These are phyloP conservation scores for Sciaenops ocellatus DNA, from an alignment of 2,797 vertebrate genomes.

Conservation along the genomic window DNA sequence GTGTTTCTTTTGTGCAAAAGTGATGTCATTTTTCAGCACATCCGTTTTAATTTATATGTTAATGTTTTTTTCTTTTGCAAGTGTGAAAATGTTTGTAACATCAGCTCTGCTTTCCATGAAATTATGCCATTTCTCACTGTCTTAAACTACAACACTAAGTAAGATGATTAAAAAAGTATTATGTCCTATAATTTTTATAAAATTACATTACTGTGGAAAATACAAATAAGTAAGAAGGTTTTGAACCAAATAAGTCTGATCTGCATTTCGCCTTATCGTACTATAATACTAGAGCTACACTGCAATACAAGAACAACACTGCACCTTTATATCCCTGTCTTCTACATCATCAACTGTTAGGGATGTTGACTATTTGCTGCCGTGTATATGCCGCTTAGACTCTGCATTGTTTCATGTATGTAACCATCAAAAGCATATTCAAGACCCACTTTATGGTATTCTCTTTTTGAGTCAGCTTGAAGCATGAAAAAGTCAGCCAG, in stretches of 20 bases:
- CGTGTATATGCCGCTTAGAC: neutral
- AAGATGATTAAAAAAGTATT: neutral
- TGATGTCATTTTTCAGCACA: conserved; percentile 13
- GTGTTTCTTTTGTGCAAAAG: conserved; percentile 1
- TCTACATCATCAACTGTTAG: neutral
- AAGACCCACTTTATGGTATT: neutral
- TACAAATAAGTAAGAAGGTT: neutral
- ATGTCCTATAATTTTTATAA: neutral
- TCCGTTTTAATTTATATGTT: neutral
- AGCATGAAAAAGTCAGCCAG: neutral
- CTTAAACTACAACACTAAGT: neutral
- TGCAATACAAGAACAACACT: neutral
- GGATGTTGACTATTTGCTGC: neutral
- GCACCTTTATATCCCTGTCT: neutral
- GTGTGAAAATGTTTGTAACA: neutral
- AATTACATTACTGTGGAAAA: neutral
- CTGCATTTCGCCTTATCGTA: neutral
- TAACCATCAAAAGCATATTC: neutral
- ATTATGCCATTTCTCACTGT: neutral
- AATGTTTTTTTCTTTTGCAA: neutral
- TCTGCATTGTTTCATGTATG: neutral
- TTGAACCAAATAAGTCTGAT: neutral
- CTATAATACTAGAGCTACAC: neutral
- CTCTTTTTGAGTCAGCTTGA: neutral
- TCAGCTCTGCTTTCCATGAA: neutral